These are phyloP conservation scores for human DNA, from an alignment of 2,113 vertebrate species.

Conservation along the genomic window DNA sequence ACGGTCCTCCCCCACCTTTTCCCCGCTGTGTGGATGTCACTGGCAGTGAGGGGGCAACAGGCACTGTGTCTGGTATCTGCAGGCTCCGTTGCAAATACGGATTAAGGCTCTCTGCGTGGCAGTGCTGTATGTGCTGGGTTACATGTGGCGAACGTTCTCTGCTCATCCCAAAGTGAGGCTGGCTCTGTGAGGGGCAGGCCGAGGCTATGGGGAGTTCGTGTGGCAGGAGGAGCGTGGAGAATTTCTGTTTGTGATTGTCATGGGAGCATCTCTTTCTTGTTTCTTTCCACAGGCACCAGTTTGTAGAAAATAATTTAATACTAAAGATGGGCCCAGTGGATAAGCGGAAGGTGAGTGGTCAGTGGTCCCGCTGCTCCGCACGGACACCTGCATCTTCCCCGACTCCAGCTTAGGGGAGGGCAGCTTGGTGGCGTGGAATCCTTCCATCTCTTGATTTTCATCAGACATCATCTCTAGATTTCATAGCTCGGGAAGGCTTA, in stretches of 20 bases:
- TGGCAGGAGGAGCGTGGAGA: background rate
- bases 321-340: constrained; percentile 99
- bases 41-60: background rate
- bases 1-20: too few relatives aligned
- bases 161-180: background rate
- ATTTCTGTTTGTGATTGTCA: background rate
- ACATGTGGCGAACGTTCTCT: background rate
- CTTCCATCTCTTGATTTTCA: background rate
- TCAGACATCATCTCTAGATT: background rate
- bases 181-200: background rate
- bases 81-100: background rate
- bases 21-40: too few relatives aligned
- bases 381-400: fast-evolving
- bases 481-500: background rate
- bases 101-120: fast-evolving
- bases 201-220: background rate
- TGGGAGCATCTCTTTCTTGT: background rate
- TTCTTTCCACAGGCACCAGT: constrained; percentile 92
- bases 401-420: background rate
- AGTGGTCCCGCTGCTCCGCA: too few relatives aligned
- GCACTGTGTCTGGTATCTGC: background rate
- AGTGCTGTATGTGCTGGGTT: fast-evolving
- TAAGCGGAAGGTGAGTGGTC: constrained; percentile 94
- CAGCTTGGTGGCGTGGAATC: too few relatives aligned
- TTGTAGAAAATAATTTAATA: constrained; percentile 99